Evolutionary conservation across 2,888 invertebrate genomes (phyloP), one percentile per base, ranked within the genome.

Genomic region (Malthinus seriepunctatus): DNA sequence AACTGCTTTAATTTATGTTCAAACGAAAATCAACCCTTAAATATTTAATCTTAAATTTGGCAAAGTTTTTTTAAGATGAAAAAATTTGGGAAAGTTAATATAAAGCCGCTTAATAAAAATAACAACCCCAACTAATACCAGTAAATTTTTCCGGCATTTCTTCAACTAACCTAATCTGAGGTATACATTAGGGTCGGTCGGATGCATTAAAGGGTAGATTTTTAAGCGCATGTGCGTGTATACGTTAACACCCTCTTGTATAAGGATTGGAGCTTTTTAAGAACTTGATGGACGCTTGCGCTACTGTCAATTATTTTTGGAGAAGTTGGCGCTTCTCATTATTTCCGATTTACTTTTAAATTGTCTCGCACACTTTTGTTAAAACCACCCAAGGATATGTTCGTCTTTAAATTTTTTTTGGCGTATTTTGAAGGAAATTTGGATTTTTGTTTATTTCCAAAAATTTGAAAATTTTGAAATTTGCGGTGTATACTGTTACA

Each of bases 151-250:
- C 73, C 73, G 73, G 70, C 70, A 69, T 67, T 70, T 67, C 73
- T 71, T 67, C 66, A 65, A 67, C 70, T 73, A 74, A 75, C 73
- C 71, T 71, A 74, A 75, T 75, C 73, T 71, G 74, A 73, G 74
- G 76, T 75, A 69, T 67, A 67, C 71, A 73, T 74, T 74, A 74
- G 76, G 76, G 76, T 76, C 73, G 74, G 71, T 69, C 69, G 74
- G 72, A 71, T 68, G 75, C 73, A 73, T 75, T 75, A 74, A 23
- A 71, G 75, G 76, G 76, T 63, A 54, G 62, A 23, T 64, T 67
- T 66, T 10, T 64, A 62, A 67, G 71, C 74, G 75, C 75, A 67
- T 69, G 74, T 71, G 70, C 23, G 23, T 23, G 56, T n/a, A 32
- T 38, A 37, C 45, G 34, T 51, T 9, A 38, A 60, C 62, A 54